These are phyloP conservation scores for Hyposmocoma kahamanoa DNA, from an alignment of 1,140 invertebrate genomes.

Conservation along the genomic window DNA sequence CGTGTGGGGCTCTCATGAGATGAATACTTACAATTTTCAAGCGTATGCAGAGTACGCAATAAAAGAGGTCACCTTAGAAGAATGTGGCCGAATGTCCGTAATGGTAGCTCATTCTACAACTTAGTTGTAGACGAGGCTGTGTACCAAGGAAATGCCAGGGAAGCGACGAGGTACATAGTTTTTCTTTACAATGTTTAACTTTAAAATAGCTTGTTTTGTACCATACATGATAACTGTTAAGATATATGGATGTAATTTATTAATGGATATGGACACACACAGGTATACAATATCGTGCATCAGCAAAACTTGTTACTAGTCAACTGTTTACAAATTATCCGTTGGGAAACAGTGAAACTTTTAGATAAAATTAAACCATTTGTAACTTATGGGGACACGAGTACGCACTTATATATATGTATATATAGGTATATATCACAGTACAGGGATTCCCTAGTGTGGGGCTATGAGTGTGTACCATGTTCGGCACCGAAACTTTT, in stretches of 20 bases:
- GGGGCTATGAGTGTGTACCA: no score
- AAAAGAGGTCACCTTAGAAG: background rate
- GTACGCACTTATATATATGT: no score
- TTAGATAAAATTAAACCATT: background rate
- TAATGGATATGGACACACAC: background rate
- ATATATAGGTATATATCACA: no score
- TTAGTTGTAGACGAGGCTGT: background rate
- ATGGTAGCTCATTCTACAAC: background rate
- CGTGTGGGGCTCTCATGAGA: conserved; percentile 1
- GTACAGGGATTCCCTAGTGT: no score
- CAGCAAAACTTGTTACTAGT: background rate
- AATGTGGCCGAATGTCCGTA: conserved; percentile 2
- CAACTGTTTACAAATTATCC: background rate
- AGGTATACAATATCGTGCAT: background rate
- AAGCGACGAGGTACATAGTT: conserved; percentile 7
- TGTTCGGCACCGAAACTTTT: no score
- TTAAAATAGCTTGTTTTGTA: background rate
- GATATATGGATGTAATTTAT: background rate
- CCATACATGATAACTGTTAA: background rate
- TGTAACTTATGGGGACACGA: background rate
- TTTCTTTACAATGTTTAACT: background rate
- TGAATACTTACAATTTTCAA: background rate
- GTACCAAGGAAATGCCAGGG: background rate
- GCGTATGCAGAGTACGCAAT: conserved; percentile 3
- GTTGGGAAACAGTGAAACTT: background rate